Evolutionary conservation across 2,888 invertebrate genomes (phyloP).

Genomic region (Phorcus lineatus): DNA sequence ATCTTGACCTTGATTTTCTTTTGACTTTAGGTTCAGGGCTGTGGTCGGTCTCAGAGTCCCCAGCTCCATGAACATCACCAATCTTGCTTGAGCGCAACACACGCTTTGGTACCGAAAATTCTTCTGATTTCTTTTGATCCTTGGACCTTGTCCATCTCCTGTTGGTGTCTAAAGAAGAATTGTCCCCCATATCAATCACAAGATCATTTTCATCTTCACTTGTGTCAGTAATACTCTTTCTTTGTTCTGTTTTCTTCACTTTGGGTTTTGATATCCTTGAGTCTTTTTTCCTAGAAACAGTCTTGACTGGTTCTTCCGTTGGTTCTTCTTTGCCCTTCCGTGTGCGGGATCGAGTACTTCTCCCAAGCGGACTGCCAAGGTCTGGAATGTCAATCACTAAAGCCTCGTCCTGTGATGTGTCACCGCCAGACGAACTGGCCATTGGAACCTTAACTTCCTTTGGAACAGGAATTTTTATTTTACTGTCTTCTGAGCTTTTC

Average conservation of each 20-base stretch:
- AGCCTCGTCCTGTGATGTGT: constrained; percentile 2
- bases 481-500: no score
- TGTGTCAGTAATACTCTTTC: background rate
- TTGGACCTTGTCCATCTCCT: background rate
- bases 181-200: background rate
- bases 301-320: background rate
- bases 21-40: background rate
- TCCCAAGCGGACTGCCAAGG: background rate
- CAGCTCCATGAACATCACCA: background rate
- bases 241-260: background rate
- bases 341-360: background rate
- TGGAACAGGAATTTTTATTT: no score
- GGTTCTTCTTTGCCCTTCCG: background rate
- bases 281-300: background rate
- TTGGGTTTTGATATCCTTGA: background rate
- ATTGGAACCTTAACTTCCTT: background rate
- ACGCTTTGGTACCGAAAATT: background rate
- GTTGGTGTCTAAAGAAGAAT: background rate
- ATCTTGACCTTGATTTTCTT: background rate
- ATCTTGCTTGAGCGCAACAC: background rate
- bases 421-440: background rate
- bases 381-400: constrained; percentile 15
- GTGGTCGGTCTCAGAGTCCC: background rate
- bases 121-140: background rate
- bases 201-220: background rate